Percentiles rank a stretch among this genome's conserved stretches.
phyloP scores from a whole-genome alignment of 1,140 invertebrate genomes.

The Acromyrmex echinatior region DNA sequence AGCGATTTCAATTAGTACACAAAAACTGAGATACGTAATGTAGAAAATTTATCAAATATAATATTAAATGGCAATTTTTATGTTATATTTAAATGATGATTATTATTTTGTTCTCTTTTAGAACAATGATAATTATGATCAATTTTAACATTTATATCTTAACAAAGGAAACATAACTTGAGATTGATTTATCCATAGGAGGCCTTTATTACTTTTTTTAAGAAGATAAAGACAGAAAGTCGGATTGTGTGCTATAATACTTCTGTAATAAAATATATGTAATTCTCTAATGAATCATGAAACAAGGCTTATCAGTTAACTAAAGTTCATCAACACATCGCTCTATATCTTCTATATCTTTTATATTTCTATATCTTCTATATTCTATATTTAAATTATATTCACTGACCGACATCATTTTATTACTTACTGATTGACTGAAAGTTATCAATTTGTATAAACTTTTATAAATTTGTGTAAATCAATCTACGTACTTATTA shows the following conservation, averaged over 20 bases:
- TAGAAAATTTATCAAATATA: neutral
- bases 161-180: neutral
- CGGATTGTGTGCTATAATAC: neutral
- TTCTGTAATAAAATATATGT: constrained; percentile 39
- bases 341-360: neutral
- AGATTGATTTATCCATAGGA: neutral
- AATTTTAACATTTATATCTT: neutral
- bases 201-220: neutral
- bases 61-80: neutral
- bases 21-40: neutral
- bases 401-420: neutral
- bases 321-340: constrained; percentile 35
- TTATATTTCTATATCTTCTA: no score
- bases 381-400: constrained; percentile 40
- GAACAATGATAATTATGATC: neutral
- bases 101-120: constrained; percentile 1
- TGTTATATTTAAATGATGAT: neutral
- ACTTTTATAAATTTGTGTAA: neutral
- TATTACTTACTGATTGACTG: constrained; percentile 8
- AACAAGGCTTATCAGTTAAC: constrained; percentile 17
- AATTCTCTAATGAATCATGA: constrained; percentile 27
- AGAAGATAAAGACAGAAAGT: neutral
- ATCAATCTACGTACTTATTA: no score
- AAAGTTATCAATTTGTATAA: neutral
- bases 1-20: neutral